Evolutionary conservation across 2,888 invertebrate genomes (phyloP), one percentile per base, ranked within the genome.

Genomic region (Lasioglossum vierecki): DNA sequence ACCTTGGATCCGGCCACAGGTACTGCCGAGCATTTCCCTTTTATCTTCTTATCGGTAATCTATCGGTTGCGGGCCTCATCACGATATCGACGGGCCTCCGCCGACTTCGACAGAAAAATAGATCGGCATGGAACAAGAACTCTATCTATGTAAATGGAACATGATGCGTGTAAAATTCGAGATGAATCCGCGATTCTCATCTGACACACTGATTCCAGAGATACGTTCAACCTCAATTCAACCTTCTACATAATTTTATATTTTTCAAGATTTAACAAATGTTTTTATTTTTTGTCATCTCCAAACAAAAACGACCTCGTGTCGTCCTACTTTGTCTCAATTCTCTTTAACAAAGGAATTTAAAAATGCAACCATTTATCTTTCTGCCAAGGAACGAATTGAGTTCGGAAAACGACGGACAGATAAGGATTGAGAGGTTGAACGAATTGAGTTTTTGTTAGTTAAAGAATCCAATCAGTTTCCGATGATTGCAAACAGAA

Each of bases 21-120:
- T 68, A 79, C 79, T 82, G 79, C 77, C 84, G 39, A 75, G 83
- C 77, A 82, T 80, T 85, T 80, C 80, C 84, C 83, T 81, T 88
- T 85, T 88, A 88, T 87, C 87, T 73, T 80, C 63, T 79, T 87
- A 88, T 88, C 87, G 79, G 53, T 70, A 63, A 88, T 88, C 86
- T 77, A 83, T 89, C 88, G 81, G 83, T 77, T 70, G 76, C 77
- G 74, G 85, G 85, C 86, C 77, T 78, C 75, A 46, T n/a, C 70
- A 53, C 22, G 66, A 18, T 57, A 63, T 78, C 74, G 70, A 4
- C 57, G 22, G 30, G 18, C 44, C 74, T 41, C 35, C n/a, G 44
- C 18, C 35, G n/a, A 41, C 18, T 26, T 18, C 46, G 30, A 60
- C 60, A 22, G 73, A 74, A 79, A 82, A 71, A n/a, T 70, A 74